These are phyloP conservation scores for Iguana delicatissima DNA, from an alignment of 2,797 vertebrate genomes.

Conservation along the genomic window DNA sequence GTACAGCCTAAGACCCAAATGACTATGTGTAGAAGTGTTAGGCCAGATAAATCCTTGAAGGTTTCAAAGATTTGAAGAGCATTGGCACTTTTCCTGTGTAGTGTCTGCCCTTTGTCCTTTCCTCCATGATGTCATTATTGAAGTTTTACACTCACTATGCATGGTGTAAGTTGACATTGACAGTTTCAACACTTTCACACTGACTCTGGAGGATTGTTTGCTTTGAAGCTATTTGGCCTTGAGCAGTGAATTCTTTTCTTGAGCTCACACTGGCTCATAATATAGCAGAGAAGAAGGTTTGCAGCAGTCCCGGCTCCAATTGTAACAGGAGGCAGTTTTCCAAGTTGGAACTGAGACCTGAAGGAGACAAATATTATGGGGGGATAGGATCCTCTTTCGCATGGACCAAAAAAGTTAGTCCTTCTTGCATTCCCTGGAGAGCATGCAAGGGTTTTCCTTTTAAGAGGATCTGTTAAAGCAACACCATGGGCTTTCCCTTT, in stretches of 20 bases:
- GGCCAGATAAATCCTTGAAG: conserved; percentile 90
- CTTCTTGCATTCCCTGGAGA: conserved; percentile 65
- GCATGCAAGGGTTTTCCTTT: conserved; percentile 75
- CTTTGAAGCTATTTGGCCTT: conserved; percentile 99
- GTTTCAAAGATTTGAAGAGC: conserved; percentile 92
- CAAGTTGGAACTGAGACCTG: conserved; percentile 79
- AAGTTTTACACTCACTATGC: conserved; percentile 90
- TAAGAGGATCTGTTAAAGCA: conserved; percentile 59
- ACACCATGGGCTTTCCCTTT: conserved; percentile 73
- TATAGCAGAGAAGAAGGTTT: conserved; percentile 82
- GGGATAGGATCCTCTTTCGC: conserved; percentile 74
- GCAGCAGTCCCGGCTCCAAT: conserved; percentile 79
- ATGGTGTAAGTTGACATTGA: conserved; percentile 93
- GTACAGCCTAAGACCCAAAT: conserved; percentile 84
- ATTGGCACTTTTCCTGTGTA: conserved; percentile 85
- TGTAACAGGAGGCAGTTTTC: conserved; percentile 78
- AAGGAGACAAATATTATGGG: conserved; percentile 74
- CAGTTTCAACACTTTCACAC: conserved; percentile 91
- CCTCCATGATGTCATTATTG: conserved; percentile 96
- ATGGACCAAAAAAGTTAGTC: conserved; percentile 72
- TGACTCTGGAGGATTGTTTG: conserved; percentile 92
- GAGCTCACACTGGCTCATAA: conserved; percentile 87
- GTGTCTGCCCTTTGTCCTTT: conserved; percentile 86
- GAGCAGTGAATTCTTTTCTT: conserved; percentile 96
- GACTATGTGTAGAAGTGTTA: conserved; percentile 86